Base-by-base conservation (phyloP, 2,113 vertebrate species). In the Nannospalax galili region DNA sequence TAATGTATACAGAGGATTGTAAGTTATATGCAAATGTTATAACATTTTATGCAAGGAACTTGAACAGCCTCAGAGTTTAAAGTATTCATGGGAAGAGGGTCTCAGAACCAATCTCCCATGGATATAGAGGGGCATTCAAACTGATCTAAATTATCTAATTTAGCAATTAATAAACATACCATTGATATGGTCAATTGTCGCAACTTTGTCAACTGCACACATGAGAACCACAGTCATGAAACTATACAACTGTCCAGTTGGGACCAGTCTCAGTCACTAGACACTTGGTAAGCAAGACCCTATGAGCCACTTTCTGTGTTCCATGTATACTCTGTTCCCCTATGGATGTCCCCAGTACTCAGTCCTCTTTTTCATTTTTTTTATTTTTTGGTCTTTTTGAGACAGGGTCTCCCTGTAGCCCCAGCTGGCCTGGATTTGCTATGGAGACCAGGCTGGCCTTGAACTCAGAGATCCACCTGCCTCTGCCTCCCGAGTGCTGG, bases 271-370 rank as follows among this genome's bases (percentile, higher is more conserved):
- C 30, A 12, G 3, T 32, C 64, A 79, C 2, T 14, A 64, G 88
- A 60, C 72, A 37, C 42, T 30, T 75, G 32, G 73, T 73, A 77
- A 74, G 19, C 48, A 69, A 92, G 35, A 30, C 65, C 16, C 48
- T 20, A 15, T 3, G 30, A 48, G 80, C 64, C 9, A 1, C 5
- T 74, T 1, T 5, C 26, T 3, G 0, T 2, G 20, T 62, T 69
- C 26, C 48, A 24, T 3, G 16, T 22, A 35, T 40, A 24, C 19
- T 37, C 42, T 84, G 22, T 6, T 0, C 17, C 30, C 20, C 14
- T 4, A 5, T 30, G 28, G 69, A 58, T 62, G 65, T 84, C 1
- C 19, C 65, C 78, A 62, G 65, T 4, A 5, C n/a, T n/a, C n/a
- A n/a, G n/a, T n/a, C n/a, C n/a, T n/a, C n/a, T n/a, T n/a, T n/a